Percentiles rank a stretch among this genome's conserved stretches.
These are phyloP conservation scores for Endomychus coccineus DNA, from an alignment of 2,888 invertebrate species.

Conservation along the genomic window DNA sequence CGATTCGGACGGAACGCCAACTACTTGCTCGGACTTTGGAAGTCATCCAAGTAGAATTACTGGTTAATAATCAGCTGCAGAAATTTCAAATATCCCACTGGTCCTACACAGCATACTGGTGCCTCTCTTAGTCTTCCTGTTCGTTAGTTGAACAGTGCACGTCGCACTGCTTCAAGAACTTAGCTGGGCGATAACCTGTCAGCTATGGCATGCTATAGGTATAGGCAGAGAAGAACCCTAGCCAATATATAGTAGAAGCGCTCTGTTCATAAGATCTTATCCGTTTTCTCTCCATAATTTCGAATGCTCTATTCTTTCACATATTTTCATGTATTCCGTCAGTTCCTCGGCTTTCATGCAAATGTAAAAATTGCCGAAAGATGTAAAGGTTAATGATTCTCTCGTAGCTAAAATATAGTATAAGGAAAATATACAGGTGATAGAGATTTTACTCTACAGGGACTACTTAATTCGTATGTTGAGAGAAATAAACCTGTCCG, in stretches of 20 bases:
- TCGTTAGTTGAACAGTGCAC: not conserved
- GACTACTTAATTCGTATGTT: too few species aligned
- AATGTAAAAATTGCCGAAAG: too few species aligned
- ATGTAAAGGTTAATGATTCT: too few species aligned
- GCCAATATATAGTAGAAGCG: slow-evolving; percentile 22
- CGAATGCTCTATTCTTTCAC: not conserved
- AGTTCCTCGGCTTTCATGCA: not conserved
- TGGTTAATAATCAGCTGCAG: not conserved
- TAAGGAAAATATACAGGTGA: too few species aligned
- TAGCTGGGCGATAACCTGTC: slow-evolving; percentile 11
- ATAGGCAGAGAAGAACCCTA: slow-evolving; percentile 25
- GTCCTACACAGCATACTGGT: slow-evolving; percentile 21
- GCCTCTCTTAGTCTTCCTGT: slow-evolving; percentile 18
- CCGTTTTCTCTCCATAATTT: too few species aligned
- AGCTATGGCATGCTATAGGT: slow-evolving; percentile 17
- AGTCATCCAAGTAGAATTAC: slow-evolving; percentile 10
- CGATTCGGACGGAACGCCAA: slow-evolving; percentile 15
- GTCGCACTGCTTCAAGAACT: not conserved
- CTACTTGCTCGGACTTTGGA: slow-evolving; percentile 16
- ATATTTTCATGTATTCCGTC: not conserved
- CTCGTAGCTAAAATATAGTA: too few species aligned
- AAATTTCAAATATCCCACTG: slow-evolving; percentile 14
- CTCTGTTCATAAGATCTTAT: slow-evolving; percentile 21
- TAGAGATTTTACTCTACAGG: too few species aligned
- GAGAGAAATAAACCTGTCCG: too few species aligned